phyloP scores from a whole-genome alignment of 2,888 invertebrate species.

The Himalopsyche tibetana region DNA sequence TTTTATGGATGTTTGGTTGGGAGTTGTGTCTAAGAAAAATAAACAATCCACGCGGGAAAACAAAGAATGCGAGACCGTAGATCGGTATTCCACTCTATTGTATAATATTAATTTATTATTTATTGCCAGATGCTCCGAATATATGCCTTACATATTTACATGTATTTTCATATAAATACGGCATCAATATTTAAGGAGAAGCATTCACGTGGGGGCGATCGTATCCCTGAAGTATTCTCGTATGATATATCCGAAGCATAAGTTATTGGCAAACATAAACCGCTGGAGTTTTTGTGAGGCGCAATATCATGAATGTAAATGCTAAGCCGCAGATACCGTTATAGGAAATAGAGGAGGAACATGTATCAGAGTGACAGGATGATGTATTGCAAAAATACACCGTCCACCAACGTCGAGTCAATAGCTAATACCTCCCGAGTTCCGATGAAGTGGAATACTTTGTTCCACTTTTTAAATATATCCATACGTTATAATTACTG shows the following conservation, averaged over 20 bases:
- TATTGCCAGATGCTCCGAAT: too few species aligned
- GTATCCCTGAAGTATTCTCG: conserved; percentile 23
- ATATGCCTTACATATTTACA: not conserved
- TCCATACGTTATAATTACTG: not conserved
- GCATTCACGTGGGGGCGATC: not conserved
- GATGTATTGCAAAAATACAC: conserved; percentile 58
- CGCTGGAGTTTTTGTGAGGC: conserved; percentile 10
- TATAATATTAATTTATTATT: too few species aligned
- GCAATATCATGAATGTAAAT: conserved; percentile 61
- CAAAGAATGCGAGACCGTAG: too few species aligned
- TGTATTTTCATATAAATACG: conserved; percentile 2
- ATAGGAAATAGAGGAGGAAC: conserved; percentile 44
- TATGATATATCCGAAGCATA: conserved; percentile 34
- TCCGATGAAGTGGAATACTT: conserved; percentile 22
- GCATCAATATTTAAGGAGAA: conserved; percentile 6
- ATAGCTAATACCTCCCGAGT: conserved; percentile 41
- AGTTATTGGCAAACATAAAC: conserved; percentile 51
- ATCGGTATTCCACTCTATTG: too few species aligned
- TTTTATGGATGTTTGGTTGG: too few species aligned
- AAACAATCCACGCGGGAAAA: too few species aligned
- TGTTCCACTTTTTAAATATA: conserved; percentile 16
- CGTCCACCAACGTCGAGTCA: conserved; percentile 6
- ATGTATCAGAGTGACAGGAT: conserved; percentile 56
- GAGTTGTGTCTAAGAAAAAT: too few species aligned
- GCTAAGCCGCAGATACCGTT: conserved; percentile 52